These are phyloP conservation scores for Colletes latitarsis DNA, from an alignment of 1,140 invertebrate species.

Conservation along the genomic window DNA sequence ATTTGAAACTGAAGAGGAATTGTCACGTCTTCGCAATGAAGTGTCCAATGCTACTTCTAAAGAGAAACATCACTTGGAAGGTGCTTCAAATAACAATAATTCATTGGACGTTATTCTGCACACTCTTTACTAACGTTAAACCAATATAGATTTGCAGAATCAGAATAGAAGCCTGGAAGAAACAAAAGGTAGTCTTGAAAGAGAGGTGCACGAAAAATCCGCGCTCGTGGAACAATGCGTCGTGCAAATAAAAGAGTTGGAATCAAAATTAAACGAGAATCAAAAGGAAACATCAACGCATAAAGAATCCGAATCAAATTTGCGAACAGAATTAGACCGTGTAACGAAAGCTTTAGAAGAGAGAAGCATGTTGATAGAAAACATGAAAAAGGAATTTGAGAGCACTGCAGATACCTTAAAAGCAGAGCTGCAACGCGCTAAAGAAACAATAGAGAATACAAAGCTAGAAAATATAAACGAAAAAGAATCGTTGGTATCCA, in stretches of 20 bases:
- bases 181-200: constrained; percentile 68
- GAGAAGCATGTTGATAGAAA: constrained; percentile 69
- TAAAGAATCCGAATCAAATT: constrained; percentile 79
- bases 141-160: constrained; percentile 59
- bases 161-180: constrained; percentile 71
- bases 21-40: constrained; percentile 78
- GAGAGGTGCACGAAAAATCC: constrained; percentile 46
- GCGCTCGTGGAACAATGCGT: constrained; percentile 66
- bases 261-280: constrained; percentile 79
- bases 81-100: constrained; percentile 3
- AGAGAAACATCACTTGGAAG: constrained; percentile 53
- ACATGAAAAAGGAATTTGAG: constrained; percentile 72
- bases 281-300: constrained; percentile 79
- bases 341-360: constrained; percentile 65
- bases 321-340: constrained; percentile 64
- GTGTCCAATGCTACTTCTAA: constrained; percentile 7
- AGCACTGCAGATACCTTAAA: constrained; percentile 70
- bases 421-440: constrained; percentile 77
- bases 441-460: constrained; percentile 71
- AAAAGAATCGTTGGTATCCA: constrained; percentile 57
- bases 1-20: constrained; percentile 82
- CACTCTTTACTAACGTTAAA: background rate
- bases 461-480: constrained; percentile 62
- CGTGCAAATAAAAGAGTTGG: constrained; percentile 80
- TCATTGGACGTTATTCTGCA: background rate